phyloP scores from a whole-genome alignment of 35 echinoderm and acorn worm genomes.

The Strongylocentrotus purpuratus region DNA sequence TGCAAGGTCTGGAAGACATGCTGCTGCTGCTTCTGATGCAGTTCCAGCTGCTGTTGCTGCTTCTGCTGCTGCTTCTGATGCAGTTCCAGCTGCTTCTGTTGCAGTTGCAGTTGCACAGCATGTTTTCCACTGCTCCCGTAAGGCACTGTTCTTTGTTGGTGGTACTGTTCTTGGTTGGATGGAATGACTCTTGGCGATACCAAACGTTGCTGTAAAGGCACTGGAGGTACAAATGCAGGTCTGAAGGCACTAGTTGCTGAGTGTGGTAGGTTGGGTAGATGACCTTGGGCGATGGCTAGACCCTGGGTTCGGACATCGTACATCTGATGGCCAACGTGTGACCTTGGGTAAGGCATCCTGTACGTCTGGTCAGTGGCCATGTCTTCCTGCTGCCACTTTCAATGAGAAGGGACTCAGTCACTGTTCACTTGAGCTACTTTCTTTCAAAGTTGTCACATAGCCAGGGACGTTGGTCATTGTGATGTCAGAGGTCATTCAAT shows the following conservation, averaged over 20 bases:
- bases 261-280: neutral
- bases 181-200: constrained; percentile 6
- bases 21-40: neutral
- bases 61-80: neutral
- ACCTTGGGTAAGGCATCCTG: neutral
- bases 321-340: neutral
- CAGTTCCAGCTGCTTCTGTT: neutral
- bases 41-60: neutral
- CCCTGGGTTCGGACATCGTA: neutral
- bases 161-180: constrained; percentile 2
- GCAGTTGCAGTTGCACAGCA: neutral
- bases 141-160: constrained; percentile 13
- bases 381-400: neutral
- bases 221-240: neutral
- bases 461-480: neutral
- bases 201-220: constrained; percentile 37
- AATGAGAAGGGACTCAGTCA: neutral
- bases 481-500: neutral
- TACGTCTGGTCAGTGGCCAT: neutral
- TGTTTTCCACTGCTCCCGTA: neutral
- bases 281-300: neutral
- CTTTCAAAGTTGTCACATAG: neutral
- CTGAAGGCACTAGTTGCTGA: constrained; percentile 34
- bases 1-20: constrained; percentile 17
- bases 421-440: neutral